Evolutionary conservation across 1,140 invertebrate genomes (phyloP).

Genomic region (Apis florea): DNA sequence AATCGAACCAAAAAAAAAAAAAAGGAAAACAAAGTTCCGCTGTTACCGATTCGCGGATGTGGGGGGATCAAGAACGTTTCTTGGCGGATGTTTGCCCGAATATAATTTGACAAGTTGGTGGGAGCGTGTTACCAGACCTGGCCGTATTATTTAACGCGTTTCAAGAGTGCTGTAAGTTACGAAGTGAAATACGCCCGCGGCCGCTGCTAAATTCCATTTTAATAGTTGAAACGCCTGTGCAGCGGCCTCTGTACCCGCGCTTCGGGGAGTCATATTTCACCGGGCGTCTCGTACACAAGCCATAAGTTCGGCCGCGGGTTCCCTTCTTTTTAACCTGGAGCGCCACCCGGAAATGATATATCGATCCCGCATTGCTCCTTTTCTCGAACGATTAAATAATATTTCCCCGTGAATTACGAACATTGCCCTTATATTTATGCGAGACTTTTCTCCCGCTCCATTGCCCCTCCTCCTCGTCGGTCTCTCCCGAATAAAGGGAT

Average conservation of each 20-base stretch:
- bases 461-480: too few species aligned
- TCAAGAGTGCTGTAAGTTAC: conserved; percentile 1
- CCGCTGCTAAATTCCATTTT: conserved; percentile 38
- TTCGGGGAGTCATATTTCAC: conserved; percentile 35
- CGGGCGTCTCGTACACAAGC: conserved; percentile 26
- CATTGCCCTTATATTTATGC: background rate
- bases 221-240: conserved; percentile 28
- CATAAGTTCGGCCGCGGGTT: background rate
- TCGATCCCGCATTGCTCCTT: background rate
- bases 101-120: conserved; percentile 6
- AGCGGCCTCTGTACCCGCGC: background rate
- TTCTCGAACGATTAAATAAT: background rate
- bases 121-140: background rate
- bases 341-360: background rate
- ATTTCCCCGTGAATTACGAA: background rate
- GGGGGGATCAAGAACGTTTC: background rate
- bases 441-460: background rate
- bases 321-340: conserved; percentile 12
- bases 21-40: too few species aligned
- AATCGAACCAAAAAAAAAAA: too few species aligned
- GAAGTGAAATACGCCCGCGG: conserved; percentile 15
- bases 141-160: conserved; percentile 9
- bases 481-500: too few species aligned
- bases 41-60: background rate
- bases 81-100: background rate